Evolutionary conservation across 2,888 invertebrate genomes (phyloP), one percentile per base, ranked within the genome.

Genomic region (Caenorhabditis sinica): DNA sequence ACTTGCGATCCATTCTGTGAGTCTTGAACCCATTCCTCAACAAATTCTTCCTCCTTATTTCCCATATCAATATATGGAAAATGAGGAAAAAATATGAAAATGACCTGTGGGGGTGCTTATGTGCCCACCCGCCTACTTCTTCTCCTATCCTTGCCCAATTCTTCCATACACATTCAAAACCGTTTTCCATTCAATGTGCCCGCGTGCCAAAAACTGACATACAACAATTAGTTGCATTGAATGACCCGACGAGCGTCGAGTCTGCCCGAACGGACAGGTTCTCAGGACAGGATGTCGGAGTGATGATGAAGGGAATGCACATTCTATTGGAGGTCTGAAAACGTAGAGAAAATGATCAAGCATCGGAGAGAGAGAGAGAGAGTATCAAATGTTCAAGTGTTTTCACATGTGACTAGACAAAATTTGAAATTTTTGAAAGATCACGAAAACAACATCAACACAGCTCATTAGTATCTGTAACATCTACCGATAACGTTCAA

Each of bases 21-120:
- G 25, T 75, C 68, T 30, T 82, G 75, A 25, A 75, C 69, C 82
- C 82, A 82, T 49, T 82, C 82, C 25, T 82, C 61, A 5, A 75
- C 71, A 17, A 74, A 75, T 28, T 80, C 69, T 53, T 63, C 63
- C 49, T 82, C 68, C 13, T 71, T 79, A 43, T 71, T 71, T 63
- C 23, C 45, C 71, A 71, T 75, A 49, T 23, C 45, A 56, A 45
- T 58, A 49, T 23, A 23, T 2, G 6, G 36, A 51, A 23, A 45
- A 36, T 8, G 23, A 23, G 40, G 40, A 25, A n/a, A 36, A 51
- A 60, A 61, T 61, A 49, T 25, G 25, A 45, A 25, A 65, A 28
- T 53, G 51, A 53, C 40, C 51, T 53, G 45, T 25, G 9, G 20
- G 33, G n/a, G 51, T 73, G 61, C 61, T 60, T 49, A n/a, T 49